phyloP scores from a whole-genome alignment of 1,140 invertebrate species.

The Eupristina koningsbergeri region DNA sequence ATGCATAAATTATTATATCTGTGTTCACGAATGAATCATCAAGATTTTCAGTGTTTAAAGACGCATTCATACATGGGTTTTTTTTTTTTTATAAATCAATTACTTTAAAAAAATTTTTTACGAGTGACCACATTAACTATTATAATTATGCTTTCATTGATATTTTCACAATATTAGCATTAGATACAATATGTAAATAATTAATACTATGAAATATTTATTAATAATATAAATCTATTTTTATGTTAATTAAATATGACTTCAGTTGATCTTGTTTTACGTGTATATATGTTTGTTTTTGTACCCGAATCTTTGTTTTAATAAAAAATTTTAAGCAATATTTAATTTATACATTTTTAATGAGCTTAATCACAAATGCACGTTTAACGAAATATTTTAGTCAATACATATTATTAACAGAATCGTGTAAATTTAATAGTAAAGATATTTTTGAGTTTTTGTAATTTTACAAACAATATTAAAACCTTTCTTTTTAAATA shows the following conservation, averaged over 20 bases:
- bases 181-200: background rate
- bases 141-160: background rate
- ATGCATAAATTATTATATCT: too few species aligned
- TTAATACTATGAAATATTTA: background rate
- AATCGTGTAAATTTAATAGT: too few species aligned
- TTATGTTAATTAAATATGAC: constrained; percentile 7
- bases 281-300: background rate
- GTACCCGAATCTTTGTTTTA: background rate
- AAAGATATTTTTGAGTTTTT: too few species aligned
- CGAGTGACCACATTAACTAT: background rate
- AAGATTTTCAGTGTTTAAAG: too few species aligned
- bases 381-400: background rate
- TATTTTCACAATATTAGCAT: background rate
- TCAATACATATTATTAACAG: background rate
- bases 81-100: background rate
- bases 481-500: too few species aligned
- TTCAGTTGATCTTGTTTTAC: background rate
- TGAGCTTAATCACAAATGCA: background rate
- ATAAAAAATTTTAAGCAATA: background rate
- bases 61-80: background rate
- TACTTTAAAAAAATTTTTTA: background rate
- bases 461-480: too few species aligned
- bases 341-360: background rate
- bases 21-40: too few species aligned
- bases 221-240: constrained; percentile 13